These are phyloP conservation scores for Limnodromus scolopaceus DNA, from an alignment of 2,797 vertebrate species.

Conservation along the genomic window DNA sequence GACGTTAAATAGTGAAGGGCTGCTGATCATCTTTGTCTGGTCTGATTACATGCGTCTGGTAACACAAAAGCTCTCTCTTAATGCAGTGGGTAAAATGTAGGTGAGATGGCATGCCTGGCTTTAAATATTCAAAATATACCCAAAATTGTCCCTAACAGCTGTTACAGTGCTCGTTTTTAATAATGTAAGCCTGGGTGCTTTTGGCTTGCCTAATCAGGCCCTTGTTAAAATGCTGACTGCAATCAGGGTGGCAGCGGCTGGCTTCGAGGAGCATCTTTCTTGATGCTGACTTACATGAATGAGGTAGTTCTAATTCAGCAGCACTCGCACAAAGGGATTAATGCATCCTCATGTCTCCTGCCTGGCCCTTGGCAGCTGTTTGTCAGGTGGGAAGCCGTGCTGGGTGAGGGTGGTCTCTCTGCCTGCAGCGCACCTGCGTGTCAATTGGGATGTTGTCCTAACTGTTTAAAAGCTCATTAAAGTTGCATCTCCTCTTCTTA, in stretches of 20 bases:
- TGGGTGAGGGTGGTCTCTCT: not conserved
- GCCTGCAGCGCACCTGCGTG: not conserved
- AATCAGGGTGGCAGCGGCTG: not conserved
- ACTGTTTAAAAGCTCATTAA: constrained; percentile 52
- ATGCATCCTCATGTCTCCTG: not conserved
- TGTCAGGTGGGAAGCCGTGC: not conserved
- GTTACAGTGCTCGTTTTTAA: not conserved
- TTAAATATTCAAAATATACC: not conserved
- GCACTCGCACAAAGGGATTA: not conserved
- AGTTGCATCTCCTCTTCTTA: not conserved
- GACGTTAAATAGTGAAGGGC: not conserved
- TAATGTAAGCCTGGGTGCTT: not conserved
- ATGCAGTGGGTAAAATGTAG: not conserved
- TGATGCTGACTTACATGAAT: not conserved
- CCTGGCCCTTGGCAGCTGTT: not conserved
- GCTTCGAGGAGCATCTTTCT: not conserved
- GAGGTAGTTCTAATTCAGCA: not conserved
- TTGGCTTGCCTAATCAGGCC: not conserved
- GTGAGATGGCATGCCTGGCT: not conserved
- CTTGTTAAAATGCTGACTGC: not conserved
- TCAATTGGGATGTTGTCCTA: not conserved
- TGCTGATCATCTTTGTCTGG: not conserved
- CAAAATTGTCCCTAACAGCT: not conserved
- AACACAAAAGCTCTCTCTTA: not conserved
- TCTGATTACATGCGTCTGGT: not conserved